Percentiles rank a stretch among this genome's conserved stretches.
Evolutionary conservation across 2,797 vertebrate species (phyloP).

Genomic region (Myotis myotis): DNA sequence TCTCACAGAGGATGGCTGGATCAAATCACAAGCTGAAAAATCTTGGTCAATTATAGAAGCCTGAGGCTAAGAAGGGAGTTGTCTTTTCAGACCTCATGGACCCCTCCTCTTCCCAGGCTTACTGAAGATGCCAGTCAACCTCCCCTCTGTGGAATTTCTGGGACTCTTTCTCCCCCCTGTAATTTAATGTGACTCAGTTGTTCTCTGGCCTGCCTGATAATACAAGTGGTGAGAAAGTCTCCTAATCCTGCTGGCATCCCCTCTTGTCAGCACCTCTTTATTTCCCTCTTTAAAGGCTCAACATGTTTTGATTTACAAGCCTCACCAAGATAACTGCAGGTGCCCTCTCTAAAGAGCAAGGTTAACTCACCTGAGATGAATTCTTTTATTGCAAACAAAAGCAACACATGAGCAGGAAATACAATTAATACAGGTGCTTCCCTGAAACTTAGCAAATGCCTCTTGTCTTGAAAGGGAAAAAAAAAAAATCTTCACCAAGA

Average conservation of each 20-base stretch:
- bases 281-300: conserved; percentile 88
- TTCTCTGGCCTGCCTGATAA: conserved; percentile 83
- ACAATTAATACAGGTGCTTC: conserved; percentile 90
- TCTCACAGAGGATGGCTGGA: conserved; percentile 87
- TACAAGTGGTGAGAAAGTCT: conserved; percentile 85
- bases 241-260: conserved; percentile 87
- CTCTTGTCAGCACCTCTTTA: conserved; percentile 89
- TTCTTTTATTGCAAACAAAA: conserved; percentile 88
- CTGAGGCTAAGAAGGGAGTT: conserved; percentile 77
- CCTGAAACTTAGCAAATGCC: conserved; percentile 82
- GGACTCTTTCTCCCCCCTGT: conserved; percentile 86
- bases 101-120: conserved; percentile 78
- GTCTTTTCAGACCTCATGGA: conserved; percentile 63
- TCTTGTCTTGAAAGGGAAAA: conserved; percentile 76
- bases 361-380: conserved; percentile 90
- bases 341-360: conserved; percentile 87
- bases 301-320: conserved; percentile 89
- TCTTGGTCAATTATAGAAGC: conserved; percentile 87
- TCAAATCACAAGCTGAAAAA: conserved; percentile 87
- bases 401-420: conserved; percentile 84
- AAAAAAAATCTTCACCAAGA: conserved; percentile 56
- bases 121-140: conserved; percentile 81
- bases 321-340: conserved; percentile 86
- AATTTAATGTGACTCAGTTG: conserved; percentile 87
- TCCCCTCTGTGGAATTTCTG: conserved; percentile 86